Conservation (phyloP, 1,140 invertebrate species). For the Trichonephila clavata region DNA sequence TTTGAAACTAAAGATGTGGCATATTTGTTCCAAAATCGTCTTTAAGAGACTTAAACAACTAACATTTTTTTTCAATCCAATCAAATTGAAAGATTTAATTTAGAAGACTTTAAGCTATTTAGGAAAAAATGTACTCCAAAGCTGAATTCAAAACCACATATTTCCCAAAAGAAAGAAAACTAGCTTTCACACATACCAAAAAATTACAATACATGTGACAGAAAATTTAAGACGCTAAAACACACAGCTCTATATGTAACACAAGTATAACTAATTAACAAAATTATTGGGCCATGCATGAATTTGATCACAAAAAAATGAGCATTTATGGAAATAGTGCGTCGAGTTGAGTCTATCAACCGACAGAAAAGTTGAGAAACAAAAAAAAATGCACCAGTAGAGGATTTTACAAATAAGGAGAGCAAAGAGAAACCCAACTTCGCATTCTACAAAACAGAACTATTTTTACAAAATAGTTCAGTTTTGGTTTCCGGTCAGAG, state of each 20-base stretch:
- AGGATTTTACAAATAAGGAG: neutral
- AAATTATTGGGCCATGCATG: constrained; percentile 27
- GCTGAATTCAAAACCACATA: too few species aligned
- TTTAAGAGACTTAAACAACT: too few species aligned
- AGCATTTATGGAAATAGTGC: neutral
- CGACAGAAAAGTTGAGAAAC: neutral
- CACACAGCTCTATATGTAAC: neutral
- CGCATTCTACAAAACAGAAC: neutral
- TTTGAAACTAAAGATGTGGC: too few species aligned
- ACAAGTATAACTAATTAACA: neutral
- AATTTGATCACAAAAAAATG: constrained; percentile 27
- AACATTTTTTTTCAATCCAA: too few species aligned
- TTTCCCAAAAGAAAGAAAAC: too few species aligned
- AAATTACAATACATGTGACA: neutral
- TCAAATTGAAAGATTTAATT: too few species aligned
- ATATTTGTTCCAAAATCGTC: too few species aligned
- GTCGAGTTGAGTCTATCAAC: constrained; percentile 16
- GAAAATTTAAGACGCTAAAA: neutral
- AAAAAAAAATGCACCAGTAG: constrained; percentile 3
- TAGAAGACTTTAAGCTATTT: too few species aligned
- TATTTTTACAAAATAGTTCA: constrained; percentile 25
- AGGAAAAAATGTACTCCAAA: too few species aligned
- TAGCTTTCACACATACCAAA: neutral
- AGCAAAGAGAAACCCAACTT: constrained; percentile 41
- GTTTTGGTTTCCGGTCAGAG: constrained; percentile 64